phyloP scores from a whole-genome alignment of 1,140 invertebrate genomes.

The Bombus picipes region DNA sequence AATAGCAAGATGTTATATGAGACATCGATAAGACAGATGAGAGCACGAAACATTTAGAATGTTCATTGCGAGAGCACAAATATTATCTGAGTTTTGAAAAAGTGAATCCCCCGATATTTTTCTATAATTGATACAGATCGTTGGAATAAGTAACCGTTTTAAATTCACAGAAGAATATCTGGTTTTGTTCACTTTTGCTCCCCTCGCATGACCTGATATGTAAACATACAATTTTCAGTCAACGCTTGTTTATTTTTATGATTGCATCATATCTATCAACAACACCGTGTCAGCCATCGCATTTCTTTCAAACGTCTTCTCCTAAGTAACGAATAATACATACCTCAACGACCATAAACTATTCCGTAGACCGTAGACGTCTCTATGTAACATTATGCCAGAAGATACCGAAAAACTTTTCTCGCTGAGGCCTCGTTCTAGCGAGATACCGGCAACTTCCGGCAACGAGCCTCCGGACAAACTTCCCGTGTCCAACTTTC shows the following conservation, averaged over 20 bases:
- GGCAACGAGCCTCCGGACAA: background rate
- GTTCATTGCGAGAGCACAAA: too few relatives aligned
- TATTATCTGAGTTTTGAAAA: too few relatives aligned
- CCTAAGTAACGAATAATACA: too few relatives aligned
- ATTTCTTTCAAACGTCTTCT: background rate
- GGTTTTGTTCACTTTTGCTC: too few relatives aligned
- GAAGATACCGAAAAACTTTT: slow-evolving; percentile 23
- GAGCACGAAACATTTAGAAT: background rate
- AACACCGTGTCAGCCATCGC: background rate
- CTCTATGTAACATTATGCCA: background rate
- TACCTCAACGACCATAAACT: background rate
- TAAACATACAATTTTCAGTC: background rate
- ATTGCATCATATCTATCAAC: background rate
- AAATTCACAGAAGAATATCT: too few relatives aligned
- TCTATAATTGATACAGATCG: too few relatives aligned
- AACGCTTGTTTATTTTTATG: background rate
- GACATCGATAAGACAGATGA: background rate
- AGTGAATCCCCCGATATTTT: too few relatives aligned
- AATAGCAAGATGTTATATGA: too few relatives aligned
- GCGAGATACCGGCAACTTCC: slow-evolving; percentile 3
- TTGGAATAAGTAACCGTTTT: too few relatives aligned
- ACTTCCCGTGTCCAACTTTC: slow-evolving; percentile 19
- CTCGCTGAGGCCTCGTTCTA: background rate
- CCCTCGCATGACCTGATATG: background rate
- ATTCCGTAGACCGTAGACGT: background rate